Base-by-base conservation (phyloP, 1,140 invertebrate genomes). In the Drosophila ogumai region DNA sequence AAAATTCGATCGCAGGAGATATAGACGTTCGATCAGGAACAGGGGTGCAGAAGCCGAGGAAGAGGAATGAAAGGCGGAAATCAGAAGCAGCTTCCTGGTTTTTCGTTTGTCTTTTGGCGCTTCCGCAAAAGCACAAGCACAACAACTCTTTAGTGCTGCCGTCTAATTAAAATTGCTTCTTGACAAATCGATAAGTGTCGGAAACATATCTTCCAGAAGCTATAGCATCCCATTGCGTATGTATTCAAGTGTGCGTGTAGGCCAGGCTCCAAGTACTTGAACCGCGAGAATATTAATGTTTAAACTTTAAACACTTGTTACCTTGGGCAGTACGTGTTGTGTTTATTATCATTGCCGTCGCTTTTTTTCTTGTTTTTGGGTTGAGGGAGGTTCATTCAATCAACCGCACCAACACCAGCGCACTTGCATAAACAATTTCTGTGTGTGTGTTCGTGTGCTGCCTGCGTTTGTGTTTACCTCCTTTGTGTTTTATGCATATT, bases 371-470 rank as follows among this genome's bases (percentile, higher is more conserved):
- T 79, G 54, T 64, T 80, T 74, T 58, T 67, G 77, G 63, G 86
- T 90, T 90, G 81, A 90, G 67, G 86, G 81, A 85, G 81, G 85
- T 90, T 90, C 85, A 90, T 86, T 90, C 75, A 90, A 72, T 79
- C 69, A 67, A 52, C 34, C 61, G 46, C 61, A 36, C 49, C 41
- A 71, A 66, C 38, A 79, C 66, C 13, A 25, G 17, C 40, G 54
- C 47, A 52, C 52, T 64, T 60, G 38, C 40, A 25, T 40, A 17
- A 54, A 54, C 32, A 54, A 38, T 54, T 22, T 38, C 2, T 31
- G 55, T 7, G 28, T 43, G 54, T 63, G 49, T 71, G 25, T 46
- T 41, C 55, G 31, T 15, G 43, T 56, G 13, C 3, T 25, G 52
- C 13, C 34, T 46, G 47, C 38, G 36, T 46, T 34, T 79, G 69